Evolutionary conservation across 2,113 vertebrate genomes (phyloP), one percentile per base, ranked within the genome.

Genomic region (Hemicordylus capensis): DNA sequence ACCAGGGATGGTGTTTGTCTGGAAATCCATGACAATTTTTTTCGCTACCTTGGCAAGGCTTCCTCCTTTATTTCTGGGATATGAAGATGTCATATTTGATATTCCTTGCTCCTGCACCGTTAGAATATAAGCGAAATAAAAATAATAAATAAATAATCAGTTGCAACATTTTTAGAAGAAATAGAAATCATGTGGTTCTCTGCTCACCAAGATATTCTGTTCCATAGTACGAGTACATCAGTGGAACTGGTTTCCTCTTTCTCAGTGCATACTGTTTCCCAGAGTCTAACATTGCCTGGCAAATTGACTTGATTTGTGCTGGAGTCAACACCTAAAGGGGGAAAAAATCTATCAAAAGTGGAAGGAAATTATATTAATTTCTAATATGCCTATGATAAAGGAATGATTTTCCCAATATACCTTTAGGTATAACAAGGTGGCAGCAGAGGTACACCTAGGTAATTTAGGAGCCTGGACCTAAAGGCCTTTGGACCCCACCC

Each of bases 151-250:
- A n/a, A n/a, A n/a, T n/a, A 58, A 75, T 66, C 26, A 69, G 28
- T 56, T 7, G 28, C 20, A 72, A 46, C 4, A 14, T 12, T 8
- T 17, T 14, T 46, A 72, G 67, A 51, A 37, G 28, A n/a, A n/a
- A n/a, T n/a, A n/a, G n/a, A n/a, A n/a, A n/a, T n/a, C 59, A 44
- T 42, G 63, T 73, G 26, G 31, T 63, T 46, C 54, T 88, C 69
- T 86, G 95, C 97, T 98, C 93, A 98, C 97, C 97, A 10, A 98
- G 96, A 82, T 98, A 98, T 85, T 98, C 97, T 0, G 97, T 98
- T 80, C 97, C 97, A 80, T 98, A 98, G 90, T 98, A 98, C 15
- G 97, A 97, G 90, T 97, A 98, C 98, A 98, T 98, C 79, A 98
- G 96, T 0, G 97, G 97, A 80, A 97, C 97, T 0, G 97, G 97